A percentile compares a stretch with the other conserved stretches of the same genome.
These are phyloP conservation scores for Nicator chloris DNA, from an alignment of 2,113 vertebrate species.

Conservation along the genomic window DNA sequence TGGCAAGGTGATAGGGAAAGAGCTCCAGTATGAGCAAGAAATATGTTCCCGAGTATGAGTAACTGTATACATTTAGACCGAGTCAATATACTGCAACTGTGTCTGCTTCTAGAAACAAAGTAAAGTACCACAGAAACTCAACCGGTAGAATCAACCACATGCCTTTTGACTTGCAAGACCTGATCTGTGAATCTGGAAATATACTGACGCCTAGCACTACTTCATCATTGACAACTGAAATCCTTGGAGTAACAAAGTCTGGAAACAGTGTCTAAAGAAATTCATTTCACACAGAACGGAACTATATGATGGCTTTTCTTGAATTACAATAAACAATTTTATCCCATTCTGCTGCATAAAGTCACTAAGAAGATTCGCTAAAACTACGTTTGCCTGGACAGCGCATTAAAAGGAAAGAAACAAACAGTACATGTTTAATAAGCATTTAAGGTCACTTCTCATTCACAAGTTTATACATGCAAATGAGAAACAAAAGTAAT, in stretches of 20 bases:
- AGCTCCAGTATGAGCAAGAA: background rate
- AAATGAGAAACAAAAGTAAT: background rate
- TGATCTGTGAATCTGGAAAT: background rate
- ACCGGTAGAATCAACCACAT: background rate
- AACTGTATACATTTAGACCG: background rate
- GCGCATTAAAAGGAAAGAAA: background rate
- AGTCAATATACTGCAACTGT: background rate
- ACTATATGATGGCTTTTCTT: background rate
- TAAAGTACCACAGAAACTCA: background rate
- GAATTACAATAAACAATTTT: background rate
- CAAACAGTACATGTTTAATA: background rate
- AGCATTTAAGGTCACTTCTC: background rate
- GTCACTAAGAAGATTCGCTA: background rate
- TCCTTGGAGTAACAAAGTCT: fast-evolving
- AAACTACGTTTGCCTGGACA: background rate
- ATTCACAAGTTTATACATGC: background rate
- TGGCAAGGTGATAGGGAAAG: background rate
- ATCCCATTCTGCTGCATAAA: background rate
- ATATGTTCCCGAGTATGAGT: background rate
- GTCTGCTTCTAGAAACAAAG: background rate
- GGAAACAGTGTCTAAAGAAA: background rate
- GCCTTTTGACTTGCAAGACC: background rate
- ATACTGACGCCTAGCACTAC: background rate
- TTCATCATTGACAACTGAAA: background rate
- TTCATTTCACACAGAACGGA: background rate